Conservation (phyloP, 2,888 invertebrate species). For the Lochmaea capreae region DNA sequence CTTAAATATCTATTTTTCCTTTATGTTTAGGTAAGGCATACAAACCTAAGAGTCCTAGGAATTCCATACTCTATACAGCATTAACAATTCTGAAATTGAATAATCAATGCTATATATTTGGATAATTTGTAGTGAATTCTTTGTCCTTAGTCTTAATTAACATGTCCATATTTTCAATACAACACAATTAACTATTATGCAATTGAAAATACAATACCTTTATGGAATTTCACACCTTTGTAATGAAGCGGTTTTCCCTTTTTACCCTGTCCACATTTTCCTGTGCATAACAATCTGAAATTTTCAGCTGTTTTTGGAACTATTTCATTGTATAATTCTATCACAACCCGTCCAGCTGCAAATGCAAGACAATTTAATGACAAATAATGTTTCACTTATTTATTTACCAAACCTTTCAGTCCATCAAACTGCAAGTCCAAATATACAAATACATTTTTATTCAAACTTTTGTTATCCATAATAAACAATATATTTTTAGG, state of each 20-base stretch:
- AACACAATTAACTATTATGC: not conserved
- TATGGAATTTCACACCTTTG: conserved; percentile 85
- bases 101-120: too few relatives aligned
- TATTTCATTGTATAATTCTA: conserved; percentile 85
- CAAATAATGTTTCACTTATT: conserved; percentile 17
- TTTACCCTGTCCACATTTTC: conserved; percentile 82
- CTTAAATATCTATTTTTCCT: too few relatives aligned
- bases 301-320: conserved; percentile 92
- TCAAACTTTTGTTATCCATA: conserved; percentile 10
- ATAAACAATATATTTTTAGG: not conserved
- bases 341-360: conserved; percentile 83
- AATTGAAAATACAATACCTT: conserved; percentile 66
- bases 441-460: conserved; percentile 66
- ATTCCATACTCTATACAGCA: too few relatives aligned
- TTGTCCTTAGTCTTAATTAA: not conserved
- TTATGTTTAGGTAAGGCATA: too few relatives aligned
- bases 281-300: conserved; percentile 91
- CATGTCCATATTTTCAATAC: not conserved
- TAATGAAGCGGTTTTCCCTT: conserved; percentile 83
- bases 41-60: too few relatives aligned
- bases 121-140: too few relatives aligned
- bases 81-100: too few relatives aligned
- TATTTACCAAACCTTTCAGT: conserved; percentile 70
- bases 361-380: conserved; percentile 10
- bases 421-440: conserved; percentile 77